A percentile compares a stretch with the other conserved stretches of the same genome.
These are phyloP conservation scores for Campylorhamphus procurvoides DNA, from an alignment of 2,113 vertebrate genomes.

Conservation along the genomic window DNA sequence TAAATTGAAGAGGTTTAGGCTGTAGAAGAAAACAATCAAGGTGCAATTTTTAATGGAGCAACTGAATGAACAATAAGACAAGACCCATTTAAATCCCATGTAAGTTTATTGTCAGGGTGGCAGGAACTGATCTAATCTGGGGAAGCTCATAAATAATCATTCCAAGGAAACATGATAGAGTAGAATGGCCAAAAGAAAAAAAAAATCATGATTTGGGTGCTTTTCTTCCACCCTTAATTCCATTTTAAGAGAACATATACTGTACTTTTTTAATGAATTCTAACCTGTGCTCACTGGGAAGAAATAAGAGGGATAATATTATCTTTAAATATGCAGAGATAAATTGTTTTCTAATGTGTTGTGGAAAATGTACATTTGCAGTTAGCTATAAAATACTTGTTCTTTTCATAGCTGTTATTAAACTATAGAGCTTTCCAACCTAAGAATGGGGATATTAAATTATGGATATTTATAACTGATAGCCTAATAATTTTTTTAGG, in stretches of 20 bases:
- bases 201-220: accelerated
- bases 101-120: neutral
- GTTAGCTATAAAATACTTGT: neutral
- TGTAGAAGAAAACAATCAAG: neutral
- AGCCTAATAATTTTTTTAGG: neutral
- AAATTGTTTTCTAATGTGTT: neutral
- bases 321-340: neutral
- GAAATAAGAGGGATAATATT: neutral
- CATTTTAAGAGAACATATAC: neutral
- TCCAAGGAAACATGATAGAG: neutral
- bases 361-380: neutral
- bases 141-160: neutral
- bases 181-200: neutral
- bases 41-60: neutral
- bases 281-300: neutral
- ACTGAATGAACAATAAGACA: neutral
- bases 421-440: neutral
- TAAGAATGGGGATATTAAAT: neutral
- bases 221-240: neutral
- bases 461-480: neutral
- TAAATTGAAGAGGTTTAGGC: neutral
- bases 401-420: neutral
- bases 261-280: neutral
- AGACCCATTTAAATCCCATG: neutral
- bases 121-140: neutral